Percentiles rank a stretch among this genome's conserved stretches.
These are phyloP conservation scores for Chrysotoxum bicinctum DNA, from an alignment of 2,888 invertebrate species.

Conservation along the genomic window DNA sequence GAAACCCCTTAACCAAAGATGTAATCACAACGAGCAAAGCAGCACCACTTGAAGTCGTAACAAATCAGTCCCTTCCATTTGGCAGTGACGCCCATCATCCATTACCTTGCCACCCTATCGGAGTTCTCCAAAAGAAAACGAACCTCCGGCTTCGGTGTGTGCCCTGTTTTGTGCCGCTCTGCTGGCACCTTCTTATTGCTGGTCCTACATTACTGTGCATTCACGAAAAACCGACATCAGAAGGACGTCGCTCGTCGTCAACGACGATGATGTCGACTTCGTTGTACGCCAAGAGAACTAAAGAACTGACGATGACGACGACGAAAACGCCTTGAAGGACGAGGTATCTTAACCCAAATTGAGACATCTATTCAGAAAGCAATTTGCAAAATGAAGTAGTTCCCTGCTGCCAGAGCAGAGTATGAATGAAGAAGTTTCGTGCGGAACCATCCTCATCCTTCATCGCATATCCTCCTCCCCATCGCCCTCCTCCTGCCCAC, in stretches of 20 bases:
- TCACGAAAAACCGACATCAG: slow-evolving; percentile 30
- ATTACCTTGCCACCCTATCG: slow-evolving; percentile 36
- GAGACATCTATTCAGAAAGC: slow-evolving; percentile 73
- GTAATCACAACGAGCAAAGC: slow-evolving; percentile 51
- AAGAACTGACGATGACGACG: neutral
- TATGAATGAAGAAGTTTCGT: slow-evolving; percentile 65
- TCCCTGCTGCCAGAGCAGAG: slow-evolving; percentile 48
- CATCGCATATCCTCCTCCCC: neutral
- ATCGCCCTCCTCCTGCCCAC: neutral
- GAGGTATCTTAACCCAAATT: slow-evolving; percentile 72
- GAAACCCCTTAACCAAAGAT: slow-evolving; percentile 43
- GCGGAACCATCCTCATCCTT: slow-evolving; percentile 56
- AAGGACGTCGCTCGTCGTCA: slow-evolving; percentile 37
- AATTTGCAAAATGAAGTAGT: slow-evolving; percentile 73
- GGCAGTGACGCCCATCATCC: slow-evolving; percentile 57
- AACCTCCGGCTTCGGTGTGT: neutral
- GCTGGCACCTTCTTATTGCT: neutral
- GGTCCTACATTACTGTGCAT: slow-evolving; percentile 29
- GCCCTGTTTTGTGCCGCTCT: neutral
- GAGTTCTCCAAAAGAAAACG: neutral
- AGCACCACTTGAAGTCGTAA: slow-evolving; percentile 68
- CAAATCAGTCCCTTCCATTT: slow-evolving; percentile 71
- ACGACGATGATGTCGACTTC: slow-evolving; percentile 38
- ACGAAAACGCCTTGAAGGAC: slow-evolving; percentile 29
- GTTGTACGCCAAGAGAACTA: slow-evolving; percentile 2